Base-by-base conservation (phyloP, 1,140 invertebrate genomes). In the Dinoponera quadriceps region DNA sequence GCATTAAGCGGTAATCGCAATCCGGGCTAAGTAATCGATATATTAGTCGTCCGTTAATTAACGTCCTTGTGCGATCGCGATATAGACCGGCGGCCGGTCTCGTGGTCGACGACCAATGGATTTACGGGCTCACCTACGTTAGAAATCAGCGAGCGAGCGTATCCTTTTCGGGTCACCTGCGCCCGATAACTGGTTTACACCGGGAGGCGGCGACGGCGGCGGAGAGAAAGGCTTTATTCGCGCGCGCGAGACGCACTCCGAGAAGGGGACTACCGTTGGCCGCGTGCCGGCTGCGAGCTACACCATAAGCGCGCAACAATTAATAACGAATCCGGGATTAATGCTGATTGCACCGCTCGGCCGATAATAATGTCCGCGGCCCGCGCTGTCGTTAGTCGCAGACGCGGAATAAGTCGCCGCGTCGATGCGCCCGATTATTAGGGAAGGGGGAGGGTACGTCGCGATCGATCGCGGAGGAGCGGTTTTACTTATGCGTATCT, bases 31-130 rank as follows among this genome's bases (percentile, higher is more conserved):
- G 88, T 91, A 91, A 91, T 91, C 91, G 90, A 91, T 90, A 90
- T 86, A 91, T 91, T 91, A 91, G 89, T 85, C 84, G 83, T 85
- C 66, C 88, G 83, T 91, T 91, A 91, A 91, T 91, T 91, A 90
- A 87, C 86, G 78, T 84, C 86, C 90, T 90, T 89, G 90, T 86
- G n/a, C n/a, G 87, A 91, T 90, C 78, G 83, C 86, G 83, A 89
- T 90, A 89, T 87, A 90, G 86, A 87, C 86, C 85, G 83, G 88
- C 87, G 82, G 85, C 68, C 72, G 82, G 85, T 69, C 75, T 82
- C 82, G 86, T n/a, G n/a, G n/a, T 89, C 89, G 82, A 71, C 84
- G 73, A 44, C 38, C 38, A 49, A 59, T 69, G 82, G 82, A 91
- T 90, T 91, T 90, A 91, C 85, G 83, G 51, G 77, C 83, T 75